Conservation (phyloP, 1,140 invertebrate species). For the Drosophila erecta region DNA sequence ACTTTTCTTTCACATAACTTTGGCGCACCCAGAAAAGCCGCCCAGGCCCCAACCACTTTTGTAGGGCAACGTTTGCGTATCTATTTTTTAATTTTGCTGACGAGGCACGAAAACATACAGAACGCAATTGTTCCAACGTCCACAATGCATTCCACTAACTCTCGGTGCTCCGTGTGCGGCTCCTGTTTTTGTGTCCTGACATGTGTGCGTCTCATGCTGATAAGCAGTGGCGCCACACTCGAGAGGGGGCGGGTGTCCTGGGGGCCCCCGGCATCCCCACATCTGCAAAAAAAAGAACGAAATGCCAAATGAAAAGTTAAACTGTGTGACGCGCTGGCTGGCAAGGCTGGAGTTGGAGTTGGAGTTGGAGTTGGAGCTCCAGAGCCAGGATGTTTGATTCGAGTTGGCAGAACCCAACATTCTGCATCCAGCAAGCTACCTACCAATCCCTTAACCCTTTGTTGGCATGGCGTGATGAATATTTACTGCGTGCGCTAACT, state of each 20-base stretch:
- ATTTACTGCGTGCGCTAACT: conserved; percentile 83
- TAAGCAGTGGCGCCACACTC: conserved; percentile 57
- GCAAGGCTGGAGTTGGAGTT: conserved; percentile 19
- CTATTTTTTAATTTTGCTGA: conserved; percentile 83
- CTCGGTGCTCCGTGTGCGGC: conserved; percentile 6
- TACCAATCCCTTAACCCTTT: not conserved
- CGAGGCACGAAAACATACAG: conserved; percentile 80
- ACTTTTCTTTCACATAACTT: conserved; percentile 75
- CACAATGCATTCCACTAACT: conserved; percentile 75
- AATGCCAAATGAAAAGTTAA: conserved; percentile 80
- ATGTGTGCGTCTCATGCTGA: conserved; percentile 82
- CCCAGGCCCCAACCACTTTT: not conserved
- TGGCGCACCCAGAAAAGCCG: not conserved
- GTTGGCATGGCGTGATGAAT: conserved; percentile 76
- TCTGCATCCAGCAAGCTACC: not conserved
- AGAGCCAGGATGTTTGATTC: conserved; percentile 7
- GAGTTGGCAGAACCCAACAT: not conserved
- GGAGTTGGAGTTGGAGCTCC: conserved; percentile 1
- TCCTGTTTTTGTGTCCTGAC: conserved; percentile 50
- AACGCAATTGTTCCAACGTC: conserved; percentile 78
- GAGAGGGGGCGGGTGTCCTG: not conserved
- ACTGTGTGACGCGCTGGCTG: conserved; percentile 73
- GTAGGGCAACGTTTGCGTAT: conserved; percentile 60
- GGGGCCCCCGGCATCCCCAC: not conserved
- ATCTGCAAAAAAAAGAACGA: not conserved